These are phyloP conservation scores for Pocota personata DNA, from an alignment of 2,888 invertebrate species.

Conservation along the genomic window DNA sequence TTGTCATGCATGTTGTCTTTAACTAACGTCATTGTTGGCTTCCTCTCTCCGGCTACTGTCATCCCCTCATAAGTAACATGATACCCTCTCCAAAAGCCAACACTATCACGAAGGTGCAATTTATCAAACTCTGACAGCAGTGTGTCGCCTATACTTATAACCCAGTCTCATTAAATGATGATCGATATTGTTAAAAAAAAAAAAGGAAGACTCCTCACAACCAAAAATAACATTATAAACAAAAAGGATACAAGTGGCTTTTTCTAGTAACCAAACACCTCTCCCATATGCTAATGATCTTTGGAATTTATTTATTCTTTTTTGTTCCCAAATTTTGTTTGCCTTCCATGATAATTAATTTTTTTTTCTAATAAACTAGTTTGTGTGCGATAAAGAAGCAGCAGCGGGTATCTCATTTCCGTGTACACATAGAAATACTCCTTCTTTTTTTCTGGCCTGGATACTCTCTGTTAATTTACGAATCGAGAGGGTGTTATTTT, in stretches of 20 bases:
- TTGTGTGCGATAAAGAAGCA: slow-evolving; percentile 41
- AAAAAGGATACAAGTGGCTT: slow-evolving; percentile 17
- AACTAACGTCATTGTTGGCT: slow-evolving; percentile 2
- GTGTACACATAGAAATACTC: slow-evolving; percentile 16
- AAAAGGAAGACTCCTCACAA: neutral
- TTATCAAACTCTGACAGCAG: slow-evolving; percentile 70
- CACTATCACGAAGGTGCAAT: slow-evolving; percentile 60
- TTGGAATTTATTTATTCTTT: neutral
- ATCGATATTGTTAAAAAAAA: slow-evolving; percentile 45
- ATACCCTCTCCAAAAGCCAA: slow-evolving; percentile 19
- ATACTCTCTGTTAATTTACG: slow-evolving; percentile 4
- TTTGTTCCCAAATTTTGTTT: slow-evolving; percentile 33
- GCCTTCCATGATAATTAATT: slow-evolving; percentile 16
- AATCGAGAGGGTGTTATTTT: slow-evolving; percentile 6
- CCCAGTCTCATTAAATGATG: slow-evolving; percentile 48
- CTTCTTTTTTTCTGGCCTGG: neutral
- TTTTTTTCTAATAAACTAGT: slow-evolving; percentile 60
- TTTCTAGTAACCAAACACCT: slow-evolving; percentile 65
- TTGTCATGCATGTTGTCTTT: neutral
- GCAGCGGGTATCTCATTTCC: slow-evolving; percentile 52
- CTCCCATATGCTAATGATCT: slow-evolving; percentile 70
- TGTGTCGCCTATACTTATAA: slow-evolving; percentile 41
- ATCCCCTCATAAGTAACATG: slow-evolving; percentile 29
- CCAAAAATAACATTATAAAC: neutral
- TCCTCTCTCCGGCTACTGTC: slow-evolving; percentile 30